Percentiles rank a stretch among this genome's conserved stretches.
Evolutionary conservation across 2,113 vertebrate genomes (phyloP).

Genomic region (Mobula hypostoma): DNA sequence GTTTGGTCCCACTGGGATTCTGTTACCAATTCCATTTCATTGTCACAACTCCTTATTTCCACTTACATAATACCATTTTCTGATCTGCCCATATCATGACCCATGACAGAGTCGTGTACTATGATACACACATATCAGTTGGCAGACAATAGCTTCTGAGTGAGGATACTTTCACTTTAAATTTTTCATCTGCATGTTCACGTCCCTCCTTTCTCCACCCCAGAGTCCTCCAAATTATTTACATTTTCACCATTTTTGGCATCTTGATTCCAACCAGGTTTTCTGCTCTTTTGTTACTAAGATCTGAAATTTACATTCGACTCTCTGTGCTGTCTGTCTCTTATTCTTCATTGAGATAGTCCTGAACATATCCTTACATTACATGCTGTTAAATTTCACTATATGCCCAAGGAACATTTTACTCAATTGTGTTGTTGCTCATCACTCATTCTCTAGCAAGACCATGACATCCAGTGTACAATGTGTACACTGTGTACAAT

Average conservation of each 20-base stretch:
- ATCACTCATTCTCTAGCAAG: no score
- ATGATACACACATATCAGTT: no score
- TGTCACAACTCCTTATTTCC: neutral
- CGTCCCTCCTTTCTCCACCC: neutral
- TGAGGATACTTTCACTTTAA: neutral
- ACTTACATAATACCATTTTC: neutral
- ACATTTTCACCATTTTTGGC: neutral
- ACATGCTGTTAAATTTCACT: no score
- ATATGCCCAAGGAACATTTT: no score
- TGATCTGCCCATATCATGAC: neutral
- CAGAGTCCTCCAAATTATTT: neutral
- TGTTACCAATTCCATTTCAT: neutral
- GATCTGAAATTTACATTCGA: neutral
- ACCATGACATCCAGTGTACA: no score
- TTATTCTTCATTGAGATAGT: neutral
- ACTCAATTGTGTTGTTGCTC: no score
- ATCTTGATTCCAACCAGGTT: neutral
- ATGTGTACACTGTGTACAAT: no score
- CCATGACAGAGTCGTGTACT: neutral
- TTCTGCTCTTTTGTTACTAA: neutral
- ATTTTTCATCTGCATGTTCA: neutral
- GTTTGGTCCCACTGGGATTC: neutral
- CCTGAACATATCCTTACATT: neutral
- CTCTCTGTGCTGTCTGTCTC: neutral
- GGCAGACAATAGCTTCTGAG: neutral